phyloP scores from a whole-genome alignment of 2,797 vertebrate genomes.

The Ceyx erithaca region DNA sequence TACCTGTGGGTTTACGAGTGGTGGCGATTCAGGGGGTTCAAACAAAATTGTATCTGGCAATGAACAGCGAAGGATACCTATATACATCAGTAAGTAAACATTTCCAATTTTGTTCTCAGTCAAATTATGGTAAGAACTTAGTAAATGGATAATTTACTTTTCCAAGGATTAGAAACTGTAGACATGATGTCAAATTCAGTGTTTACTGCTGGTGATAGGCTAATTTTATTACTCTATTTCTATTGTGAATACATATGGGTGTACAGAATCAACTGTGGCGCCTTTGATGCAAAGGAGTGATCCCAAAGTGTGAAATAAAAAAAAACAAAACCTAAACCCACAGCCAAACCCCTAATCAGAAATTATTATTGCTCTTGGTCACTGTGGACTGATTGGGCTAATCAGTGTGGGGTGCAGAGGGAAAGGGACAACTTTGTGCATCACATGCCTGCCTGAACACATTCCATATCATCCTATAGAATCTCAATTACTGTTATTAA shows the following conservation, averaged over 20 bases:
- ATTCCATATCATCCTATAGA: fast-evolving
- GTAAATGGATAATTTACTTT: background rate
- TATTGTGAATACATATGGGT: background rate
- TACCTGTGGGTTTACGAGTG: slow-evolving; percentile 98
- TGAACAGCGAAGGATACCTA: slow-evolving; percentile 98
- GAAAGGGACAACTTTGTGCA: background rate
- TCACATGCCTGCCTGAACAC: fast-evolving
- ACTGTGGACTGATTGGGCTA: background rate
- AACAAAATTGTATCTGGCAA: slow-evolving; percentile 97
- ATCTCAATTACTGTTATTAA: background rate
- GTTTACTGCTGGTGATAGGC: background rate
- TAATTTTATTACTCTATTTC: background rate
- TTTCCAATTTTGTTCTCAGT: background rate
- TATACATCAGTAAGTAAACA: slow-evolving; percentile 95
- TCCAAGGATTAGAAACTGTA: background rate
- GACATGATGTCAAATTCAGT: background rate
- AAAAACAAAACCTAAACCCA: fast-evolving
- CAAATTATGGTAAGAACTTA: background rate
- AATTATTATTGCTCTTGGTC: background rate
- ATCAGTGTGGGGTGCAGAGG: background rate
- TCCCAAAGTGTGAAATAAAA: background rate
- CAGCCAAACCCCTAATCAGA: fast-evolving
- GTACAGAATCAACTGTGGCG: background rate
- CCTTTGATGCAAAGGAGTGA: background rate
- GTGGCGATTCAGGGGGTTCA: slow-evolving; percentile 99